A percentile compares a stretch with the other conserved stretches of the same genome.
Evolutionary conservation across 2,797 vertebrate genomes (phyloP).

Genomic region (Lutjanus argentimaculatus): DNA sequence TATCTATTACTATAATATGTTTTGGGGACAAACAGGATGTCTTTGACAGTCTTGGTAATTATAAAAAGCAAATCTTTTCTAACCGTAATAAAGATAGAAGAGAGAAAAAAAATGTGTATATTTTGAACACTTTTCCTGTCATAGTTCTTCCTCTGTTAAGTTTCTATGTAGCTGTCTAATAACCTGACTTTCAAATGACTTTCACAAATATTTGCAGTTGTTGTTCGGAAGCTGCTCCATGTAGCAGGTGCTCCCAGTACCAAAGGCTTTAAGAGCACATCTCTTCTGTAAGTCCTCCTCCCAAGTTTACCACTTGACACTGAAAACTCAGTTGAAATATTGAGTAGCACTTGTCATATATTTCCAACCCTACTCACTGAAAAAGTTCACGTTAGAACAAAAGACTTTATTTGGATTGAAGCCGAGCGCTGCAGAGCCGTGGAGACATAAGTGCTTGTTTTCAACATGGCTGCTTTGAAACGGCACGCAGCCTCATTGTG

Average conservation of each 20-base stretch:
- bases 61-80: not conserved
- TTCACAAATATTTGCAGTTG: conserved; percentile 41
- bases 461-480: conserved; percentile 8
- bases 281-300: conserved; percentile 9
- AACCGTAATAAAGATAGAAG: no score
- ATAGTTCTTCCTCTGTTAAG: conserved; percentile 1
- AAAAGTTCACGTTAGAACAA: conserved; percentile 46
- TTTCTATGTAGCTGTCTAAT: not conserved
- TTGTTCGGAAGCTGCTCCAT: not conserved
- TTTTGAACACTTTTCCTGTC: not conserved
- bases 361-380: not conserved
- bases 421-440: not conserved
- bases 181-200: not conserved
- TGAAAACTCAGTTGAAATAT: conserved; percentile 41
- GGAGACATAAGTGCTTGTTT: not conserved
- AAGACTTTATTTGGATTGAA: conserved; percentile 40
- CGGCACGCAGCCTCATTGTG: not conserved
- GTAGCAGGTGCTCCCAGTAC: not conserved
- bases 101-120: not conserved
- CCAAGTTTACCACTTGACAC: conserved; percentile 20
- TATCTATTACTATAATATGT: no score
- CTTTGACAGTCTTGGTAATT: not conserved
- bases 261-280: not conserved
- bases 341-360: conserved; percentile 34
- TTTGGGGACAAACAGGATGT: no score